phyloP scores from a whole-genome alignment of 2,888 invertebrate genomes.

The Rotaria magnacalcarata region DNA sequence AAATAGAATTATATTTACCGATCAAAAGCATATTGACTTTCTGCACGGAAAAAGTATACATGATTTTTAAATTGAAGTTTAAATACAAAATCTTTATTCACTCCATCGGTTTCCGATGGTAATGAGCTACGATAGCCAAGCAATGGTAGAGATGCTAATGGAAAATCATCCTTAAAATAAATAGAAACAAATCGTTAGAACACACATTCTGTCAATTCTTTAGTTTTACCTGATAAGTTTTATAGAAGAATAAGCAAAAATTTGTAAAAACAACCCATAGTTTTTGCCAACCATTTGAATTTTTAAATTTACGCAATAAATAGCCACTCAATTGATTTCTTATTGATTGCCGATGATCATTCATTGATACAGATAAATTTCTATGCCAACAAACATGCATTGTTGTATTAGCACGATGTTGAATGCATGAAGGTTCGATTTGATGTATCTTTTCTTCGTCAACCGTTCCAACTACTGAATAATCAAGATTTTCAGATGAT shows the following conservation, averaged over 20 bases:
- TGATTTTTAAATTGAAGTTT: slow-evolving; percentile 95
- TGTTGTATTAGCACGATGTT: slow-evolving; percentile 62
- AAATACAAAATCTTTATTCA: slow-evolving; percentile 90
- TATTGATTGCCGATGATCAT: slow-evolving; percentile 63
- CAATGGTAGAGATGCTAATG: slow-evolving; percentile 83
- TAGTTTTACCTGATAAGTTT: slow-evolving; percentile 72
- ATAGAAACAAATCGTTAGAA: background rate
- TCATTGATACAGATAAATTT: slow-evolving; percentile 73
- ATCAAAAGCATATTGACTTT: slow-evolving; percentile 85
- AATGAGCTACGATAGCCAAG: slow-evolving; percentile 82
- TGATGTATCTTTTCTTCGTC: background rate
- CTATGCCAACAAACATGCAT: slow-evolving; percentile 97
- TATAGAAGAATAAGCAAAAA: slow-evolving; percentile 93
- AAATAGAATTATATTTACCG: slow-evolving; percentile 65
- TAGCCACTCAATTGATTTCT: slow-evolving; percentile 82
- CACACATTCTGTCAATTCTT: too few species aligned
- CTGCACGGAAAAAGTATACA: slow-evolving; percentile 93
- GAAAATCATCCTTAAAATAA: slow-evolving; percentile 71
- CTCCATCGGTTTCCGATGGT: slow-evolving; percentile 75
- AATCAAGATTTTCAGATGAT: slow-evolving; percentile 33
- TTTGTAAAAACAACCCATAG: slow-evolving; percentile 96
- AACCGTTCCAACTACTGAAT: background rate
- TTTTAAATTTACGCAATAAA: slow-evolving; percentile 90
- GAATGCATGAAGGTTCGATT: slow-evolving; percentile 23
- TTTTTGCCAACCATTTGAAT: slow-evolving; percentile 96